These are phyloP conservation scores for Exaiptasia diaphana DNA, from an alignment of 64 coral and sea anemone genomes.

Conservation along the genomic window DNA sequence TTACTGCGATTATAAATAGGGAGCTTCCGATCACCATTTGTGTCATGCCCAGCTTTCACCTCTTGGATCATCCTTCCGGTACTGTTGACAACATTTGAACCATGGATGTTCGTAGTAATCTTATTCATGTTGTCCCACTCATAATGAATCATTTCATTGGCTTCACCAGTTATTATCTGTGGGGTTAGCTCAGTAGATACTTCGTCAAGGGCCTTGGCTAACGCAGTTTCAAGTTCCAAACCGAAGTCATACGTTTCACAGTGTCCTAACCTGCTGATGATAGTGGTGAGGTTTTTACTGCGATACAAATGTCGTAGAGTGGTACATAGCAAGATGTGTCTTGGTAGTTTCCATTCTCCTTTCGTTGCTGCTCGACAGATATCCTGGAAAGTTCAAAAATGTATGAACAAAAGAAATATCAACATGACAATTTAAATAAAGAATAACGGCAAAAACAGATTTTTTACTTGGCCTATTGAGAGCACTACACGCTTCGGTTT, in stretches of 20 bases:
- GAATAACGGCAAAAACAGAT: not conserved
- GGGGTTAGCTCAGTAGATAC: not conserved
- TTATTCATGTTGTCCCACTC: constrained; percentile 63
- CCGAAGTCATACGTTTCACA: constrained; percentile 6
- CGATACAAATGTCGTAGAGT: constrained; percentile 18
- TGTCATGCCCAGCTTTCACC: not conserved
- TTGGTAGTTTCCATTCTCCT: constrained; percentile 15
- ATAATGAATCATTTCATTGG: constrained; percentile 48
- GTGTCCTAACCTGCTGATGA: constrained; percentile 6
- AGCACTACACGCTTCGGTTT: not conserved
- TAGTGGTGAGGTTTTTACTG: constrained; percentile 1
- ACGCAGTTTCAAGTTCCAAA: not conserved
- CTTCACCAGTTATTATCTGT: constrained; percentile 12
- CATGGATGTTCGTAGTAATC: constrained; percentile 46
- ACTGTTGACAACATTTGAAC: constrained; percentile 44
- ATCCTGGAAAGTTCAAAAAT: not conserved
- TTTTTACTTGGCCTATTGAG: not conserved
- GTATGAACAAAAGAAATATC: not conserved
- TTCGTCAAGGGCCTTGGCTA: not conserved
- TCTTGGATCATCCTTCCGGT: constrained; percentile 58
- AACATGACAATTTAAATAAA: not conserved
- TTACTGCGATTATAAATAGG: not conserved
- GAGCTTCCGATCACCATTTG: not conserved
- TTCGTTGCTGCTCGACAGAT: not conserved
- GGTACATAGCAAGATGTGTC: constrained; percentile 4